Percentiles rank a stretch among this genome's conserved stretches.
These are phyloP conservation scores for Thecocarcelia acutangulata DNA, from an alignment of 2,888 invertebrate species.

Conservation along the genomic window DNA sequence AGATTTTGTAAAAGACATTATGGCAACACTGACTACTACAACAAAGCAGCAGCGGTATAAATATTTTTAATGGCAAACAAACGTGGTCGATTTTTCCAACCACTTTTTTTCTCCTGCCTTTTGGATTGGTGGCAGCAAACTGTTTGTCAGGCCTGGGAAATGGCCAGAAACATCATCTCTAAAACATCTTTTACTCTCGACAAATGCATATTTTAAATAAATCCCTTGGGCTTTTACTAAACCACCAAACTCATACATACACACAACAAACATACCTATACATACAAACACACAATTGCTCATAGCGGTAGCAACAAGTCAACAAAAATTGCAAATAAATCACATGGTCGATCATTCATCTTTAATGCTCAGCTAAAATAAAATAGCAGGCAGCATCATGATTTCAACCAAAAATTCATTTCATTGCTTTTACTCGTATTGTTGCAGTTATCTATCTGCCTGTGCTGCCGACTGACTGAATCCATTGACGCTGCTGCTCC, in stretches of 20 bases:
- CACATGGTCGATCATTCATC: conserved; percentile 68
- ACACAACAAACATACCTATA: not conserved
- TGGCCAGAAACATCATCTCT: conserved; percentile 59
- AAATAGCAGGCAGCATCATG: conserved; percentile 33
- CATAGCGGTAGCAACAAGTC: conserved; percentile 65
- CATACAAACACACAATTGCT: conserved; percentile 13
- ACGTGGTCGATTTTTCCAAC: conserved; percentile 63
- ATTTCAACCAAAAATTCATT: conserved; percentile 29
- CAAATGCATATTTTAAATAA: conserved; percentile 66
- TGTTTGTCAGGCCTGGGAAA: conserved; percentile 65
- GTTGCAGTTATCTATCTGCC: not conserved
- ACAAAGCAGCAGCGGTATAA: conserved; percentile 48
- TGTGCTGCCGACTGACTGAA: conserved; percentile 6
- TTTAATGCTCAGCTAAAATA: conserved; percentile 42
- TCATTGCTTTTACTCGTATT: conserved; percentile 32
- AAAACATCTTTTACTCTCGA: conserved; percentile 40
- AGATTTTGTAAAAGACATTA: too few relatives aligned
- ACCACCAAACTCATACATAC: conserved; percentile 29
- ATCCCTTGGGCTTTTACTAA: conserved; percentile 57
- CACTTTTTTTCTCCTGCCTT: not conserved
- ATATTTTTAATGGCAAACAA: conserved; percentile 63
- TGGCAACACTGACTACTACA: too few relatives aligned
- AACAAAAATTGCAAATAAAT: conserved; percentile 68
- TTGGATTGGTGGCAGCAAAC: conserved; percentile 3
- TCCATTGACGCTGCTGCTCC: conserved; percentile 29